Evolutionary conservation across 2,797 vertebrate species (phyloP), one percentile per base, ranked within the genome.

Genomic region (Cyprinella venusta): DNA sequence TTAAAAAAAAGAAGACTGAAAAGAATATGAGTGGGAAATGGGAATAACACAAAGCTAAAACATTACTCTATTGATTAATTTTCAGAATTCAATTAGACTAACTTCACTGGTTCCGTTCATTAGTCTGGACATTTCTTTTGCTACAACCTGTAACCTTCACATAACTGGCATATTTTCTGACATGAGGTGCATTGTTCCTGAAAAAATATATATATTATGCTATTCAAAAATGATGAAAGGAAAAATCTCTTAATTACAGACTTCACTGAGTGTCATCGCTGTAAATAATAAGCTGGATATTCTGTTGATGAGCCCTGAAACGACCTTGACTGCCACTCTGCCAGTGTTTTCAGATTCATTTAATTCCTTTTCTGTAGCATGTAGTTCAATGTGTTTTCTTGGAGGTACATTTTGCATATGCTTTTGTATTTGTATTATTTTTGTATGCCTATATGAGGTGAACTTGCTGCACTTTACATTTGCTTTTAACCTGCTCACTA

Each of bases 171-270:
- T 24, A 72, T 71, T 67, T 76, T 71, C 61, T 77, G n/a, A 61
- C 72, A 76, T 4, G 19, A 70, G 69, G 45, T 86, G 24, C 54
- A 52, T 65, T 36, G 26, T 87, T 85, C 71, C 61, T 40, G 21
- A 6, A 40, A 42, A 84, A 85, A 87, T 80, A 33, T 30, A 30
- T 3, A 33, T 33, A 76, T 56, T n/a, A 18, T 85, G 30, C 83
- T 67, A 52, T 36, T 83, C 48, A 59, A 54, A 85, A 81, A 79
- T 83, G 77, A 83, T 67, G 68, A 79, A 76, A 72, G 61, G 33
- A 74, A 65, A 52, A 83, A 85, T 83, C 59, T 83, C 72, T 79
- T 85, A 85, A 85, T 87, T 81, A 87, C 70, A 54, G 13, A 83
- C 30, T 79, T 54, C 33, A 10, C 9, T 33, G 19, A 38, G 7